Evolutionary conservation across 1,140 invertebrate genomes (phyloP), one percentile per base, ranked within the genome.

Genomic region (Antheraea mylitta): DNA sequence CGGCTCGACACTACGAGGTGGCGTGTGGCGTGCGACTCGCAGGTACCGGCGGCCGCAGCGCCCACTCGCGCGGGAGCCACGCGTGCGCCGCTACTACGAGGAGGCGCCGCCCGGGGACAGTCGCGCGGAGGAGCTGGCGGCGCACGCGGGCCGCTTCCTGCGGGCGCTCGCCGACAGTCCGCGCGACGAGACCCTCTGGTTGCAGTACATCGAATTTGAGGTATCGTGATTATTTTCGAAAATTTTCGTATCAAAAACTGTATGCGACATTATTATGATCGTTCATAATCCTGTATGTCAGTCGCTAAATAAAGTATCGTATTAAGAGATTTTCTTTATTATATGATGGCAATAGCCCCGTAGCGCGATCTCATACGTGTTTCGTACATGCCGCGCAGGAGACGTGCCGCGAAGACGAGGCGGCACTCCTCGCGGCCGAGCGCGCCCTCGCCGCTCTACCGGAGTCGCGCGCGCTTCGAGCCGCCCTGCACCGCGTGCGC

Each of bases 361-460:
- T 30, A 30, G 22, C 22, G 22, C 22, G 22, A 30, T 1, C n/a
- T 42, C 7, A 42, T 10, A 7, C 38, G 0, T n/a, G 2, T 42
- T 4, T 10, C 38, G 38, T 42, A 11, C 7, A 11, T 11, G 4
- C 18, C 16, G 30, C 37, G 18, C 73, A 85, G 83, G 83, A 86
- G 36, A 60, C 42, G 48, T 77, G 73, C 61, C 62, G 67, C 8
- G 72, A 72, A 8, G 64, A 45, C 37, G 73, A 70, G 60, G 76
- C 79, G 42, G 77, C 75, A 18, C 74, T 81, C 22, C 22, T 30
- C 4, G 22, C 22, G 22, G 22, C 22, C 22, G 22, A 30, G 22
- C 22, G 22, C 22, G 22, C 22, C 22, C 22, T 83, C 69, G 30
- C n/a, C 13, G 77, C 72, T 36, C 22, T 67, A 4, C 22, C 22